These are phyloP conservation scores for Lasioglossum pauxillum DNA, from an alignment of 2,888 invertebrate genomes.

Conservation along the genomic window DNA sequence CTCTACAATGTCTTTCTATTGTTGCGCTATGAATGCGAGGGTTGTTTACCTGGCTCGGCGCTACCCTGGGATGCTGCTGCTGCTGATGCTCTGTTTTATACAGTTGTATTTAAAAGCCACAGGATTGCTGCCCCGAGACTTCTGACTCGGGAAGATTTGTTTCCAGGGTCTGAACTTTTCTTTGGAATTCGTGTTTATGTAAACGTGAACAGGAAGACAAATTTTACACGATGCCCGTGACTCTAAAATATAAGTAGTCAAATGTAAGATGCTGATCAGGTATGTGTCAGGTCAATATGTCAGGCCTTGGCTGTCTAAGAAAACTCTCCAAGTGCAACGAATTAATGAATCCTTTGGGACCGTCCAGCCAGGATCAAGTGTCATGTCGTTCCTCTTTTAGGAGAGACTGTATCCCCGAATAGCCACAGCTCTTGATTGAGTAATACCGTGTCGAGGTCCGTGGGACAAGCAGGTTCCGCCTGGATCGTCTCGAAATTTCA, in stretches of 20 bases:
- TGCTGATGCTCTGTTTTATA: neutral
- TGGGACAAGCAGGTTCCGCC: neutral
- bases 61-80: neutral
- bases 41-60: conserved; percentile 1
- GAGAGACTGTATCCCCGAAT: neutral
- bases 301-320: no score
- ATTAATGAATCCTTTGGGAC: neutral
- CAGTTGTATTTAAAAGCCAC: conserved; percentile 3
- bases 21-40: conserved; percentile 33
- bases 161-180: neutral
- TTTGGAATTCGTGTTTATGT: neutral
- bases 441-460: neutral
- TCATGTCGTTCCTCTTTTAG: neutral
- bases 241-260: neutral
- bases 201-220: neutral
- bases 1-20: conserved; percentile 24
- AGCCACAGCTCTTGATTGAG: neutral
- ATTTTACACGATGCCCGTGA: neutral
- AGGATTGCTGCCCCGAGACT: neutral
- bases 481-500: conserved; percentile 33
- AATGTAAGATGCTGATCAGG: neutral
- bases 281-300: no score
- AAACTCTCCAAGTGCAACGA: neutral
- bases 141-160: neutral
- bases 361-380: neutral